Conservation (phyloP, 1,140 invertebrate genomes). For the Atta cephalotes region DNA sequence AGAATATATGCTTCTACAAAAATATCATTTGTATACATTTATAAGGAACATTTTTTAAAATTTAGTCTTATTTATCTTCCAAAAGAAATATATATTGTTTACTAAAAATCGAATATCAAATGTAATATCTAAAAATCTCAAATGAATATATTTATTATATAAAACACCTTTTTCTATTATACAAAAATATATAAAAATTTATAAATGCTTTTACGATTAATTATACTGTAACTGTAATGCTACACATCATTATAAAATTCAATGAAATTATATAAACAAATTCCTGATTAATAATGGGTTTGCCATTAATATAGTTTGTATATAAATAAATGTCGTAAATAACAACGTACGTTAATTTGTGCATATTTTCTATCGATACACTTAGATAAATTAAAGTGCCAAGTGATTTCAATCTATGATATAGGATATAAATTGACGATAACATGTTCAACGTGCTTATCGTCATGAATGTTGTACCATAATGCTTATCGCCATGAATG, state of each 20-base stretch:
- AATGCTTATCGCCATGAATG: slow-evolving; percentile 35
- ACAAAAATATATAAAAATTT: no score
- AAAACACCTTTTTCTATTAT: no score
- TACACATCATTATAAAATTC: neutral
- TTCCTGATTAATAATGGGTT: neutral
- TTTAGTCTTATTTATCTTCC: no score
- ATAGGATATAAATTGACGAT: slow-evolving; percentile 33
- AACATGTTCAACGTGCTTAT: slow-evolving; percentile 14
- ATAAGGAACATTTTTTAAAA: no score
- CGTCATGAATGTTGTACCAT: slow-evolving; percentile 7
- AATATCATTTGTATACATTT: no score
- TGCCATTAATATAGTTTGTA: neutral
- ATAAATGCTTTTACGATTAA: neutral
- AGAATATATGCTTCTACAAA: no score
- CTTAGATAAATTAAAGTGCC: slow-evolving; percentile 12
- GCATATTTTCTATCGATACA: neutral
- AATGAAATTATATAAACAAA: neutral
- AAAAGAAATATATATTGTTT: no score
- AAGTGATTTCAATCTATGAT: neutral
- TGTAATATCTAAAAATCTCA: no score
- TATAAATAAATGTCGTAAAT: neutral
- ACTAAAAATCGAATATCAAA: no score
- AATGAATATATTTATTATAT: no score
- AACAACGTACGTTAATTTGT: neutral
- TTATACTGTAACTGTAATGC: neutral